Conservation (phyloP, 2,113 vertebrate species). For the Labeo rohita region DNA sequence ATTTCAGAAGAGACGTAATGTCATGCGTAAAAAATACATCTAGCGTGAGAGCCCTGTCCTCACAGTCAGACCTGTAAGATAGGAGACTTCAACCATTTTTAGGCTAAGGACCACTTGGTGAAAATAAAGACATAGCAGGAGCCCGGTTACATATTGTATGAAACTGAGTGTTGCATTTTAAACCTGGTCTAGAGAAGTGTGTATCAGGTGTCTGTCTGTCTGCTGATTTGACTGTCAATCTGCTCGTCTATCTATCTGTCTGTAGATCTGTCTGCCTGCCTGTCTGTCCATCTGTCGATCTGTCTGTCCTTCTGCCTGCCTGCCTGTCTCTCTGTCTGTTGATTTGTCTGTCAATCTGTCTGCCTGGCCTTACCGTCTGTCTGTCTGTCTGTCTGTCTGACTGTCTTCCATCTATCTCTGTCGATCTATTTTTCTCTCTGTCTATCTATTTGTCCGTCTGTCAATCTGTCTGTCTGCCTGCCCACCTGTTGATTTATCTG, state of each 20-base stretch:
- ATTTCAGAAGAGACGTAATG: conserved; percentile 30
- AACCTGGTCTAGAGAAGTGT: neutral
- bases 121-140: neutral
- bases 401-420: neutral
- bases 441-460: neutral
- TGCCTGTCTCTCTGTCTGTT: no score
- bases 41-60: neutral
- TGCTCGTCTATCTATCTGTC: no score
- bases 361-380: no score
- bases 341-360: no score
- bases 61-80: neutral
- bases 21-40: conserved; percentile 34
- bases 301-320: no score
- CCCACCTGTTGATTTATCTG: no score
- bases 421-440: neutral
- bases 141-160: neutral
- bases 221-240: no score
- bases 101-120: neutral
- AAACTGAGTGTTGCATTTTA: neutral
- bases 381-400: neutral
- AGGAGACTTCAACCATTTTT: neutral
- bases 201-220: no score
- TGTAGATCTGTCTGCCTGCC: no score
- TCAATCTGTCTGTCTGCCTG: no score
- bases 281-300: no score